phyloP scores from a whole-genome alignment of 2,113 vertebrate species.

The Panthera uncia region DNA sequence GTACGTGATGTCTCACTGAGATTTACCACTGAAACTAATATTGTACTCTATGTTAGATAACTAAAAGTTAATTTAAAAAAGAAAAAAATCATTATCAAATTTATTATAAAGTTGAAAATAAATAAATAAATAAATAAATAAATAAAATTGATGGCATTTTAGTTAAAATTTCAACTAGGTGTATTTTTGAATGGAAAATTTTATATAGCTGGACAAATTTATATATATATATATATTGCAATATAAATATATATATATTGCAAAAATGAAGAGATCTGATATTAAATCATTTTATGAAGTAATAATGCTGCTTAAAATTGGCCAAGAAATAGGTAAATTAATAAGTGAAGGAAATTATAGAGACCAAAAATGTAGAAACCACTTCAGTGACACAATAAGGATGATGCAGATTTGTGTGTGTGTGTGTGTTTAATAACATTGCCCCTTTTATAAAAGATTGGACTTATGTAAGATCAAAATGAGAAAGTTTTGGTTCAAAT shows the following conservation, averaged over 20 bases:
- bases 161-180: not conserved
- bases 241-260: not conserved
- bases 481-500: not conserved
- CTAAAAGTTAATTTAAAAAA: not conserved
- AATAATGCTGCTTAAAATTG: not conserved
- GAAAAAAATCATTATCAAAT: not conserved
- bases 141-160: not conserved
- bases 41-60: too few species aligned
- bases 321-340: not conserved
- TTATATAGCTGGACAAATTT: not conserved
- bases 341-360: not conserved
- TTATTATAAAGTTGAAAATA: not conserved
- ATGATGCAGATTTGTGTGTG: not conserved
- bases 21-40: too few species aligned
- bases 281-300: not conserved
- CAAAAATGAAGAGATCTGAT: not conserved
- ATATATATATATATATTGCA: too few species aligned
- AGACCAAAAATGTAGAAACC: not conserved
- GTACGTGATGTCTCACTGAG: too few species aligned
- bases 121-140: not conserved
- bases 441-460: not conserved
- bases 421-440: not conserved
- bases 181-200: not conserved
- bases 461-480: not conserved
- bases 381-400: not conserved